phyloP scores from a whole-genome alignment of 2,113 vertebrate species.

The Plecturocebus donacophilus region DNA sequence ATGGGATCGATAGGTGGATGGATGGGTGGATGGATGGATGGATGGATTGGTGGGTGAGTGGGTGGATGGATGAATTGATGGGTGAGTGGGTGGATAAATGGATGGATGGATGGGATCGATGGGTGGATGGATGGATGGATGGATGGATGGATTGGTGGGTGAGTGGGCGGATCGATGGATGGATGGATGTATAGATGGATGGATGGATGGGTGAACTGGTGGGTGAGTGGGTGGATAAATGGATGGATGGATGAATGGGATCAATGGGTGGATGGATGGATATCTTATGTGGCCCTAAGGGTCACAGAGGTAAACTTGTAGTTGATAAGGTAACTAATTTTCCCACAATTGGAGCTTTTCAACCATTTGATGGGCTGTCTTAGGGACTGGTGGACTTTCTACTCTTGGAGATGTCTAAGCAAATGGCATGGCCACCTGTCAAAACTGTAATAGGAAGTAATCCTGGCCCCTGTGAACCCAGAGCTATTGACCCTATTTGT shows the following conservation, averaged over 20 bases:
- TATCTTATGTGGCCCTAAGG: background rate
- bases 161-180: background rate
- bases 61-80: background rate
- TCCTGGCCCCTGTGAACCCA: background rate
- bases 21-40: too few relatives aligned
- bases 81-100: accelerated
- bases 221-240: background rate
- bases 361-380: background rate
- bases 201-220: background rate
- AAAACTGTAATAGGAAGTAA: accelerated
- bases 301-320: background rate
- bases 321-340: background rate
- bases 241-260: background rate
- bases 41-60: accelerated
- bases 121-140: background rate
- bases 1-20: background rate
- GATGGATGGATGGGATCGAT: background rate
- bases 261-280: background rate
- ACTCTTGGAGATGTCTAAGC: background rate
- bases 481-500: accelerated
- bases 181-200: background rate
- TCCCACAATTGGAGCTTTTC: background rate
- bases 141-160: background rate
- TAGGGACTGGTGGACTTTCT: background rate
- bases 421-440: background rate